These are phyloP conservation scores for Lytechinus variegatus DNA, from an alignment of 35 echinoderm and acorn worm species.

Conservation along the genomic window DNA sequence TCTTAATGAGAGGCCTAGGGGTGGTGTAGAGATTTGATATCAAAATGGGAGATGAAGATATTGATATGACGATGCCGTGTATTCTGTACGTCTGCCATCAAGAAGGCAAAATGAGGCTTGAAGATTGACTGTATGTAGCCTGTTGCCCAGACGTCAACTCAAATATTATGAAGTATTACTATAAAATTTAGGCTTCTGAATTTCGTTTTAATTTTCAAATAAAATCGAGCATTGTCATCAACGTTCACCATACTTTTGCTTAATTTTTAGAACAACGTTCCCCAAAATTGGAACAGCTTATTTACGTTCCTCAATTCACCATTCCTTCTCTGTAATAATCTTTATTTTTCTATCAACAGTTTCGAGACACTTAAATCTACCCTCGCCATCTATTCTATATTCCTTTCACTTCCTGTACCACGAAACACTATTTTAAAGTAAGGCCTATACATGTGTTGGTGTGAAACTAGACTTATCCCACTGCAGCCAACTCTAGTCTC, in stretches of 20 bases:
- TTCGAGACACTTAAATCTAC: not conserved
- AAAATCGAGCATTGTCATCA: no score
- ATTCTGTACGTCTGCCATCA: not conserved
- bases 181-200: no score
- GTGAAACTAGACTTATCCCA: not conserved
- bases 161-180: no score
- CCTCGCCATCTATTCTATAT: no score
- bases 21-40: not conserved
- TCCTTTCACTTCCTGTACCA: no score
- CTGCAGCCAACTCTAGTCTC: not conserved
- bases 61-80: not conserved
- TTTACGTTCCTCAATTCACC: no score
- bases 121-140: not conserved
- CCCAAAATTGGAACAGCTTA: no score
- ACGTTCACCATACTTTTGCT: no score
- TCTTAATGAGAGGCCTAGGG: constrained; percentile 9
- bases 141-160: not conserved
- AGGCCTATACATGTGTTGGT: not conserved
- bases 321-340: no score
- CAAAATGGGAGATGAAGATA: not conserved
- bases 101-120: not conserved
- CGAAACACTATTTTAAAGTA: no score
- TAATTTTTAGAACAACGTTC: no score
- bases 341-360: not conserved
- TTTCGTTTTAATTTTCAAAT: no score